Evolutionary conservation across 2,113 vertebrate genomes (phyloP), one percentile per base, ranked within the genome.

Genomic region (Brachyistius frenatus): DNA sequence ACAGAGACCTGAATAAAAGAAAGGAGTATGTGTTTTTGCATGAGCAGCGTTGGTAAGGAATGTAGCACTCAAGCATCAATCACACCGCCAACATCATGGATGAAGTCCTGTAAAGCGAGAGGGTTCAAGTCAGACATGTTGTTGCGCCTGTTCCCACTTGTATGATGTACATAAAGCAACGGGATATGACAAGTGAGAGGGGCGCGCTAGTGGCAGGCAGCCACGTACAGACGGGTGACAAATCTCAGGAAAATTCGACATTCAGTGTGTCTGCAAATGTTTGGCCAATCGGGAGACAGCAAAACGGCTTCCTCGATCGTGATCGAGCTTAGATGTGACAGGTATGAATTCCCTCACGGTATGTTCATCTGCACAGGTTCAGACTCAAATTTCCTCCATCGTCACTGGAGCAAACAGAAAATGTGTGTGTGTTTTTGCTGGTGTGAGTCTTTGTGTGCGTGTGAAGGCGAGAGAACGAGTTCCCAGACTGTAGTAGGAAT

Each of bases 1-100:
- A 54, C 41, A 57, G 41, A 66, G 52, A 67, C 31, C 14, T 41
- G 37, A 5, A 30, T 32, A 15, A 73, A 60, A 66, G 49, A 30
- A 56, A 16, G 9, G 71, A 76, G 84, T 66, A 84, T 86, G 76
- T 67, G 85, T 90, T 83, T 89, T 91, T 86, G 78, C 83, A 80
- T 70, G 80, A 85, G 67, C 53, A 5, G n/a, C 31, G 63, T 37
- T 41, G 75, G 41, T 66, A 57, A 82, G 78, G 78, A 92, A 92
- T 88, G 89, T 76, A 60, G 50, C 57, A 50, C 77, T 79, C 2
- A 0, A 6, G 46, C 85, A 87, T 86, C 81, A 91, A 89, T 86
- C 84, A 89, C 78, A 61, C 23, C 33, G 13, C 66, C 23, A 32
- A 86, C 83, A 81, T 82, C 84, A 69, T n/a, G 70, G 79, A 76